These are phyloP conservation scores for Emmelina monodactyla DNA, from an alignment of 2,888 invertebrate species.

Conservation along the genomic window DNA sequence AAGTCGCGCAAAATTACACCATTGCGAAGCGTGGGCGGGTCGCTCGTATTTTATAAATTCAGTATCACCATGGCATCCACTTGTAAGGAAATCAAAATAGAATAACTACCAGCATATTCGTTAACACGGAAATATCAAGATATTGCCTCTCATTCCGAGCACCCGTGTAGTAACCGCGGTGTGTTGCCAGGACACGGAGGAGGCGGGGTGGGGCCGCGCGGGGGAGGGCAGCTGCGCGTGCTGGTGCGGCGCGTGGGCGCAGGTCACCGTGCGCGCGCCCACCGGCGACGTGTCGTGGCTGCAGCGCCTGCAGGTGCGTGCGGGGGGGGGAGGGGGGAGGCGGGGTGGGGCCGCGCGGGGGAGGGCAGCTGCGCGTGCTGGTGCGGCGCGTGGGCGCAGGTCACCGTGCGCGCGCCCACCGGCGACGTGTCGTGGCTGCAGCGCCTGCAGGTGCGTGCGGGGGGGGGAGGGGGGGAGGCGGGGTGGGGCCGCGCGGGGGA, in stretches of 20 bases:
- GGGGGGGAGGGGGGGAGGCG: background rate
- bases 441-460: background rate
- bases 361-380: constrained; percentile 80
- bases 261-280: constrained; percentile 83
- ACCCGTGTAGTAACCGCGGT: too few relatives aligned
- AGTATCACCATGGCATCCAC: too few relatives aligned
- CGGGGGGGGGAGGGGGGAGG: too few relatives aligned
- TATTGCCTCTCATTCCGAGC: too few relatives aligned
- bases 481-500: constrained; percentile 29
- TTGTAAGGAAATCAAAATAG: too few relatives aligned
- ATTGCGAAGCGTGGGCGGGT: too few relatives aligned
- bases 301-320: constrained; percentile 91
- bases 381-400: constrained; percentile 94
- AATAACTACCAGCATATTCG: too few relatives aligned
- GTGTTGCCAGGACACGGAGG: constrained; percentile 32
- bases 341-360: constrained; percentile 30
- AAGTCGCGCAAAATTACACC: too few relatives aligned
- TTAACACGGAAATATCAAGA: too few relatives aligned
- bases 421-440: constrained; percentile 63
- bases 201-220: constrained; percentile 40
- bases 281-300: constrained; percentile 94
- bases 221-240: constrained; percentile 75
- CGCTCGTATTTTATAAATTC: too few relatives aligned
- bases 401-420: constrained; percentile 84
- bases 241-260: constrained; percentile 95